Base-by-base conservation (phyloP, 1,140 invertebrate genomes). In the Diorhabda carinulata region DNA sequence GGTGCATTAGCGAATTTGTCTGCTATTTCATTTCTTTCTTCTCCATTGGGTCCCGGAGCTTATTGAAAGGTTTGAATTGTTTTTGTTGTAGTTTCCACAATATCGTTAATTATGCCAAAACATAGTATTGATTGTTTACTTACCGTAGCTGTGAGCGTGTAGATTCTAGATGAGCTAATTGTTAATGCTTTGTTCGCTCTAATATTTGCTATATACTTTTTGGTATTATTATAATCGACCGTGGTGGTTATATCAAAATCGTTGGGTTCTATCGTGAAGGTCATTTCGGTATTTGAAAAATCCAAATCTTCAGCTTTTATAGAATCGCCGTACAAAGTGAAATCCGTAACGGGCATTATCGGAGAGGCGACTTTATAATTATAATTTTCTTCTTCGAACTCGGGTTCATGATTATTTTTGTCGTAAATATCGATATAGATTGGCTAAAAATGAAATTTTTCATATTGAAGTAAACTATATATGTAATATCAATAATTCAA, bases 201-300 rank as follows among this genome's bases (percentile, higher is more conserved):
- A 6, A 72, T 62, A 56, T 67, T 42, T 9, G 72, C 67, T 25
- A 60, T 63, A 57, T 68, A 77, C 7, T 47, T 63, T 60, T 70
- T 71, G 3, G 6, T 45, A 40, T 72, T 69, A 4, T 47, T 45
- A 10, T 43, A 56, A 4, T 52, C 47, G 41, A 42, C 42, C 25
- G 25, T 25, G 4, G 67, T 70, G 10, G 57, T 57, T 1, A 71
- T 10, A 7, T 3, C 40, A 66, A 75, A 75, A 57, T 73, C 65
- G 2, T 66, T 62, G 4, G 71, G 64, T 43, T 68, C 44, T 52
- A 76, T 66, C 1, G 64, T 60, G 62, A 78, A 77, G 6, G 43
- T 72, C 2, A 78, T 68, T 9, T 69, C 5, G 10, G 25, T 66
- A 64, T 76, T 78, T 7, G 75, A 70, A 57, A 78, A 75, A 68